Evolutionary conservation across 2,888 invertebrate genomes (phyloP).

Genomic region (Drosophila rellima): DNA sequence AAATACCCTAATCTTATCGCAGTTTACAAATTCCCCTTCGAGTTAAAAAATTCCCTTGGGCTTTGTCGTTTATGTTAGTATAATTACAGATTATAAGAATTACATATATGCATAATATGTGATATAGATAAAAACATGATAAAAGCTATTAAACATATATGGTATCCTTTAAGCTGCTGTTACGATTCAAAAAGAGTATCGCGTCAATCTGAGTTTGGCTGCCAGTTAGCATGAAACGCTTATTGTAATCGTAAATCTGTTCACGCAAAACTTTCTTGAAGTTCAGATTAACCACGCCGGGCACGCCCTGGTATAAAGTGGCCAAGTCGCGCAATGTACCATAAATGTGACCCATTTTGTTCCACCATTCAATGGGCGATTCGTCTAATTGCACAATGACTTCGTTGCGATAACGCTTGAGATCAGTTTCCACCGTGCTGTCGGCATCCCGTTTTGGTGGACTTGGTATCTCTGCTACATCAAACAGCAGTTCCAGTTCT

Average conservation of each 20-base stretch:
- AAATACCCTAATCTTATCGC: conserved; percentile 2
- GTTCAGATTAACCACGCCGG: conserved; percentile 83
- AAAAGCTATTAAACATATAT: conserved; percentile 55
- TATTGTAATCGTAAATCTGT: conserved; percentile 81
- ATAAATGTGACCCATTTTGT: conserved; percentile 82
- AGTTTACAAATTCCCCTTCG: not conserved
- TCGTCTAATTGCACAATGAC: conserved; percentile 83
- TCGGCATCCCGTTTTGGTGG: conserved; percentile 58
- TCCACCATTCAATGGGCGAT: conserved; percentile 85
- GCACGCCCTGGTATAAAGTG: conserved; percentile 82
- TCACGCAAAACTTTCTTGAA: conserved; percentile 80
- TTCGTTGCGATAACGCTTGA: conserved; percentile 83
- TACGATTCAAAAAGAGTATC: conserved; percentile 81
- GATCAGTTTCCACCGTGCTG: conserved; percentile 79
- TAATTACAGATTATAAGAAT: conserved; percentile 51
- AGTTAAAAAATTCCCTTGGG: conserved; percentile 1
- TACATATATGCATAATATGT: conserved; percentile 35
- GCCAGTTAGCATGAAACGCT: conserved; percentile 82
- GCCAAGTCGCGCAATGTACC: conserved; percentile 79
- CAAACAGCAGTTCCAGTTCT: conserved; percentile 84
- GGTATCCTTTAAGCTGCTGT: conserved; percentile 59
- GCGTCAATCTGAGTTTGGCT: conserved; percentile 77
- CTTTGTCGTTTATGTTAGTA: conserved; percentile 39
- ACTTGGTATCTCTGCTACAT: conserved; percentile 69
- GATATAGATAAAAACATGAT: conserved; percentile 45